Evolutionary conservation across 2,888 invertebrate species (phyloP), one percentile per base, ranked within the genome.

Genomic region (Elegia similella): DNA sequence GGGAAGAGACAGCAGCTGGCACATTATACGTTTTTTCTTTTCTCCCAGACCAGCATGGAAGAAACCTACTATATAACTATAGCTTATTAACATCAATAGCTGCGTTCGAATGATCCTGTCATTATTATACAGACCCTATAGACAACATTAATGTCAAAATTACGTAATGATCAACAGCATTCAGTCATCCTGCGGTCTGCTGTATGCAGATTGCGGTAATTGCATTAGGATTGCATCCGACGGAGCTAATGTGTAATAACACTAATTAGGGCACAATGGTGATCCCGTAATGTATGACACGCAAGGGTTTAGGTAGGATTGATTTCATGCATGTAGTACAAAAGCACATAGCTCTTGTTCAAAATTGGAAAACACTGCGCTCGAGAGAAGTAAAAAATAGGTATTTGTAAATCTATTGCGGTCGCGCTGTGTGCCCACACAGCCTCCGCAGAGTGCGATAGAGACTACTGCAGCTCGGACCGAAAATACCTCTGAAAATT

Each of bases 221-320:
- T 50, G 34, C 34, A 50, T 50, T 47, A 16, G 50, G 16, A 50
- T 38, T 50, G 50, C 50, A 17, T 50, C 50, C 50, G 17, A 50
- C 34, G 50, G n/a, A 50, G 38, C 38, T 50, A 50, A 50, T 50
- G 34, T 50, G 17, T 50, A 50, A 50, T 50, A 34, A 50, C 50
- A 34, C 17, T 50, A 50, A 50, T 50, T 15, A 50, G 50, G 34
- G 17, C 50, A 50, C 50, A 50, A 34, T 38, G 16, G 17, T 12
- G 12, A 16, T 12, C 17, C 34, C 17, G 17, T 50, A 50, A 48
- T 48, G 48, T 48, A 50, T 50, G 50, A 50, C 34, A 50, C n/a
- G 50, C 50, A 50, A 50, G 17, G 6, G 50, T 38, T 32, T 34
- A 12, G 12, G 8, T 34, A 30, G 5, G 10, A 32, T 32, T 32